Percentiles rank a stretch among this genome's conserved stretches.
These are phyloP conservation scores for Morone saxatilis DNA, from an alignment of 2,113 vertebrate species.

Conservation along the genomic window DNA sequence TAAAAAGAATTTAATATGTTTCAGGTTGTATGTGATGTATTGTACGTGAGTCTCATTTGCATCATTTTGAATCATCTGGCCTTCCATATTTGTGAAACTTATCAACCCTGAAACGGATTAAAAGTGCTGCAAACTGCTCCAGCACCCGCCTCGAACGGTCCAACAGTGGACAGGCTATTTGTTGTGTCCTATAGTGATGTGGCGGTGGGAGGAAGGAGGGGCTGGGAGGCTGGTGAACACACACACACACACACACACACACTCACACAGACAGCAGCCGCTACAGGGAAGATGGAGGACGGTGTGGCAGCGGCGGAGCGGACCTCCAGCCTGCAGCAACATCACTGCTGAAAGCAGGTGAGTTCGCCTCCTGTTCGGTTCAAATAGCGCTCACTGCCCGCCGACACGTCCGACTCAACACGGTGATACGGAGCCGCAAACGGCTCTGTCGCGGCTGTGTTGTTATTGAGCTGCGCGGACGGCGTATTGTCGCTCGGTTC, in stretches of 20 bases:
- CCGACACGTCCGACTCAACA: not conserved
- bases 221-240: slow-evolving; percentile 17
- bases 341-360: slow-evolving; percentile 67
- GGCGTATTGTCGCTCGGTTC: slow-evolving; percentile 10
- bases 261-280: not conserved
- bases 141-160: not conserved
- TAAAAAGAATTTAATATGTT: not conserved
- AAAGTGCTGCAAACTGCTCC: not conserved
- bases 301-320: slow-evolving; percentile 39
- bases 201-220: slow-evolving; percentile 36
- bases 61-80: not conserved
- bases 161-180: not conserved
- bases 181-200: slow-evolving; percentile 17
- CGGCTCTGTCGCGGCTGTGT: not conserved
- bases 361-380: slow-evolving; percentile 10
- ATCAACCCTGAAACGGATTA: not conserved
- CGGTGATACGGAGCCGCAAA: not conserved
- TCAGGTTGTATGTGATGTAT: not conserved
- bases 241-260: not conserved
- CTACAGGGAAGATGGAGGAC: slow-evolving; percentile 82
- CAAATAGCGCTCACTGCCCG: not conserved
- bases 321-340: slow-evolving; percentile 62
- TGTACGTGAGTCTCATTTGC: not conserved
- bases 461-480: not conserved
- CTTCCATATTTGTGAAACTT: not conserved